These are phyloP conservation scores for Drosophila ironensis DNA, from an alignment of 1,140 invertebrate genomes.

Conservation along the genomic window DNA sequence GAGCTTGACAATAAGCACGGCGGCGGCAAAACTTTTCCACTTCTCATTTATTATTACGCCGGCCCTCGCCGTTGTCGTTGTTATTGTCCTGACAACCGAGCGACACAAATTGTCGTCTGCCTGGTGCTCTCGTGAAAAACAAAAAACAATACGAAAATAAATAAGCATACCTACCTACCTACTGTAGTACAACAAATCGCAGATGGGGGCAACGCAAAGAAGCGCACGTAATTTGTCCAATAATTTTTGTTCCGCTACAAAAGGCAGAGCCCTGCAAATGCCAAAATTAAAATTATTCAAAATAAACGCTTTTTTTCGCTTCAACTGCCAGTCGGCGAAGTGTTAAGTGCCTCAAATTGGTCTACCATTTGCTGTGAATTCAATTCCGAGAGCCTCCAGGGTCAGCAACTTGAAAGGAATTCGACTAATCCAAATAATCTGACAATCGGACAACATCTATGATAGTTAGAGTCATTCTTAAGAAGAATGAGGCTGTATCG, in stretches of 20 bases:
- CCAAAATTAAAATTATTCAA: constrained; percentile 68
- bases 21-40: constrained; percentile 75
- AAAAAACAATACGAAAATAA: constrained; percentile 14
- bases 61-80: constrained; percentile 7
- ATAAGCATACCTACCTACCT: not conserved
- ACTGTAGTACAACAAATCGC: constrained; percentile 43
- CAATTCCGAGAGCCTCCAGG: too few species aligned
- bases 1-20: constrained; percentile 78
- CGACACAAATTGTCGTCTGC: constrained; percentile 63
- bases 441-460: too few species aligned
- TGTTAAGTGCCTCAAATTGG: constrained; percentile 72
- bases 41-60: constrained; percentile 79
- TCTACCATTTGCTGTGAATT: too few species aligned
- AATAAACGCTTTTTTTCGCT: constrained; percentile 68
- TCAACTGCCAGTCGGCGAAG: constrained; percentile 61
- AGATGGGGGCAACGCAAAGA: constrained; percentile 53
- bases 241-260: constrained; percentile 23
- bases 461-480: too few species aligned
- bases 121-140: constrained; percentile 11
- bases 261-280: constrained; percentile 12
- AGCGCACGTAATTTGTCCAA: constrained; percentile 50
- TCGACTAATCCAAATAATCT: too few species aligned
- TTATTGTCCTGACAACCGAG: constrained; percentile 65
- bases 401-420: too few species aligned
- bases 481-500: too few species aligned